Conservation (phyloP, 1,140 invertebrate genomes). For the Micrasema minimum region DNA sequence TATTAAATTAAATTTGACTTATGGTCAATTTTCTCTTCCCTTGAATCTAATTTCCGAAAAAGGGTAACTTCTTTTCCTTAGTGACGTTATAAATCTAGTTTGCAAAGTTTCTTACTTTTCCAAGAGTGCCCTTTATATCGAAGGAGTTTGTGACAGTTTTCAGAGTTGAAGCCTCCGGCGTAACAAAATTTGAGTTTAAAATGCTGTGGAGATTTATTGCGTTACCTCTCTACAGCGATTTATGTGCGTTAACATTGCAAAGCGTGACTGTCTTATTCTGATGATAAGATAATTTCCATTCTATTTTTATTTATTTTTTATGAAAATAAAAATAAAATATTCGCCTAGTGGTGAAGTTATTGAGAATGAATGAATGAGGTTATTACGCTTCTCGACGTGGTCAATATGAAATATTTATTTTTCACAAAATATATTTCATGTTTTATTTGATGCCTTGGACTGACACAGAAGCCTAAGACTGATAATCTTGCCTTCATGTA, state of each 20-base stretch:
- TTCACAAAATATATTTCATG: no score
- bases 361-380: no score
- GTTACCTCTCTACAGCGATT: constrained; percentile 26
- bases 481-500: no score
- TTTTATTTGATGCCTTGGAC: no score
- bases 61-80: constrained; percentile 1
- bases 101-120: constrained; percentile 31
- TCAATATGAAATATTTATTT: no score
- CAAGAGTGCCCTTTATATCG: constrained; percentile 12
- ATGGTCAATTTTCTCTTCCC: neutral
- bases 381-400: no score
- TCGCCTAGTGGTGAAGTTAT: no score
- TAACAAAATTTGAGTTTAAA: constrained; percentile 36
- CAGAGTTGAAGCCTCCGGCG: constrained; percentile 4
- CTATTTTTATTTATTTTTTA: no score
- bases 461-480: no score
- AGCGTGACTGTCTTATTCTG: neutral
- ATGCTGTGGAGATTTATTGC: constrained; percentile 36
- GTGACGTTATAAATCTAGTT: constrained; percentile 33
- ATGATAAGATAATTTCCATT: no score
- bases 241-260: constrained; percentile 31
- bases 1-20: neutral
- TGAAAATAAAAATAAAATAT: no score
- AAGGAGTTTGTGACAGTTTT: constrained; percentile 28
- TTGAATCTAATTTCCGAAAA: neutral